Percentiles rank a stretch among this genome's conserved stretches.
phyloP scores from a whole-genome alignment of 2,797 vertebrate species.

The Callimico goeldii region DNA sequence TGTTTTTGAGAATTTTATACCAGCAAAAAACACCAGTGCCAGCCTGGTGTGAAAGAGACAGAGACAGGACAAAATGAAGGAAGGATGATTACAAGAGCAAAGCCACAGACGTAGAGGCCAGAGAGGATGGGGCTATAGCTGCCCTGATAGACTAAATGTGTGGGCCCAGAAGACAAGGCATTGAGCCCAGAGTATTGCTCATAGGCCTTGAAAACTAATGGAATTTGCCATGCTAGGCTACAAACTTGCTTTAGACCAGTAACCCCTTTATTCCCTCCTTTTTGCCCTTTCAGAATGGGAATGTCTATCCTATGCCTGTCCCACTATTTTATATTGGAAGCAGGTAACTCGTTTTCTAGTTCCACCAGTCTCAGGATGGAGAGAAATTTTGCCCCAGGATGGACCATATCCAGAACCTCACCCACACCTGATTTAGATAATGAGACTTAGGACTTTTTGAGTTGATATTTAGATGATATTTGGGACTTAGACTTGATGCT shows the following conservation, averaged over 20 bases:
- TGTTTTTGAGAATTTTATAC: constrained; percentile 13
- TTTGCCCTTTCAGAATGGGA: constrained; percentile 11
- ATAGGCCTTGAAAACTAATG: not conserved
- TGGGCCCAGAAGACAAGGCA: not conserved
- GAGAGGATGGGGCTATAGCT: not conserved
- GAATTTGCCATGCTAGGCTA: not conserved
- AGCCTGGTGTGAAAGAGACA: constrained; percentile 12
- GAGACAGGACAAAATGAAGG: constrained; percentile 5
- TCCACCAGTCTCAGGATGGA: not conserved
- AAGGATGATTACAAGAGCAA: constrained; percentile 4
- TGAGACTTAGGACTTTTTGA: constrained; percentile 7
- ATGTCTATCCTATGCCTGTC: not conserved
- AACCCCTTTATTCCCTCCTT: constrained; percentile 2
- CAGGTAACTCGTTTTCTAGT: constrained; percentile 5
- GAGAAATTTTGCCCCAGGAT: not conserved
- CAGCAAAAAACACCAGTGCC: not conserved
- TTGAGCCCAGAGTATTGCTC: not conserved
- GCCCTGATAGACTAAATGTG: not conserved
- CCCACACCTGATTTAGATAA: not conserved
- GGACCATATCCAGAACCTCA: not conserved
- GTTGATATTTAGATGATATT: constrained; percentile 23
- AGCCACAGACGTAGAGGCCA: not conserved
- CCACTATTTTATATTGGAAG: not conserved
- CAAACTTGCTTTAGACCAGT: constrained; percentile 13
- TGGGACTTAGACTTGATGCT: not conserved